Percentiles rank a stretch among this genome's conserved stretches.
Conservation (phyloP, 1,140 invertebrate species). For the Dinoponera quadriceps region DNA sequence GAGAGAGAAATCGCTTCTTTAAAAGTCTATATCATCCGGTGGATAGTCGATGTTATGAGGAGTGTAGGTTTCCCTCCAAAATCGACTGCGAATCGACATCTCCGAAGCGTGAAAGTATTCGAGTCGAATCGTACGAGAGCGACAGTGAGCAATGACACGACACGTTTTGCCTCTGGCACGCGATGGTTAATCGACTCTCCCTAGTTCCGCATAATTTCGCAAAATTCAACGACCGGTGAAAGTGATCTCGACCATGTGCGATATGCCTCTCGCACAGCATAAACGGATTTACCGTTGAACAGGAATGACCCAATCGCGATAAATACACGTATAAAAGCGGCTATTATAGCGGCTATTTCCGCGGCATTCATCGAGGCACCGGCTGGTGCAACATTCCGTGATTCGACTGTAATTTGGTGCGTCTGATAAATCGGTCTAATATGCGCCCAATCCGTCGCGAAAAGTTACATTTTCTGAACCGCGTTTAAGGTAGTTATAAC, state of each 20-base stretch:
- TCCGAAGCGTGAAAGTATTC: constrained; percentile 17
- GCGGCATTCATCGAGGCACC: neutral
- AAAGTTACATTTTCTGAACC: too few species aligned
- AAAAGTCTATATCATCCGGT: neutral
- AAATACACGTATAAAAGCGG: constrained; percentile 28
- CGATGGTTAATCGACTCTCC: constrained; percentile 10
- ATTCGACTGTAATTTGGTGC: neutral
- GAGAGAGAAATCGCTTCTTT: too few species aligned
- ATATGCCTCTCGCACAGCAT: neutral
- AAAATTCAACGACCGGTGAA: constrained; percentile 60
- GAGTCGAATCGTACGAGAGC: constrained; percentile 45
- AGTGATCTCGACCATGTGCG: constrained; percentile 37
- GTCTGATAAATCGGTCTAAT: constrained; percentile 11
- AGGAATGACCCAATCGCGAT: neutral
- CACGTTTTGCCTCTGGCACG: constrained; percentile 1
- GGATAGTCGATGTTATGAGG: neutral
- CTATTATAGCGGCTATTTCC: neutral
- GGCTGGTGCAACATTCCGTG: neutral
- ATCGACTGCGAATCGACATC: neutral
- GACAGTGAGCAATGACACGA: constrained; percentile 65
- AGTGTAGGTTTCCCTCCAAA: neutral
- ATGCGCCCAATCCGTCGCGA: neutral
- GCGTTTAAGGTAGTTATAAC: too few species aligned
- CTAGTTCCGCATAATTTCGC: constrained; percentile 56
- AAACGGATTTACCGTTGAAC: constrained; percentile 21